phyloP scores from a whole-genome alignment of 2,888 invertebrate species.

The Plagiodera versicolora region DNA sequence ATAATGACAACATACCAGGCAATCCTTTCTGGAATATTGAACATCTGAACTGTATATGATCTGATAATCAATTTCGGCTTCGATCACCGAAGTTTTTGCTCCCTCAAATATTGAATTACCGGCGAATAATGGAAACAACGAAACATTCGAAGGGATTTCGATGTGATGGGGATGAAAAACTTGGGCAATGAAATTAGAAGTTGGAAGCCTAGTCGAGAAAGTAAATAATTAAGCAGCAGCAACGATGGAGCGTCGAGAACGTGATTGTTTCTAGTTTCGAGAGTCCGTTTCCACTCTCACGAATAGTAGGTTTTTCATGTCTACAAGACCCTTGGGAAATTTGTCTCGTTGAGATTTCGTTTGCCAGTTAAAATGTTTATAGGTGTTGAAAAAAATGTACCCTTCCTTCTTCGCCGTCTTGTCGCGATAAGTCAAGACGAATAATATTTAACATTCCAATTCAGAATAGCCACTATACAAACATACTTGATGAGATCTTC shows the following conservation, averaged over 20 bases:
- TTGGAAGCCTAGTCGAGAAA: conserved; percentile 14
- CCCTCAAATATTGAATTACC: background rate
- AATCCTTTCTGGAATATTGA: no score
- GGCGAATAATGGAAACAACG: background rate
- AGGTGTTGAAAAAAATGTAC: conserved; percentile 28
- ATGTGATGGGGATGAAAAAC: conserved; percentile 4
- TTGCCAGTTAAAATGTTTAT: conserved; percentile 39
- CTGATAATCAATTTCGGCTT: no score
- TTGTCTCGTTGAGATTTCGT: conserved; percentile 37
- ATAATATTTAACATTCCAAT: no score
- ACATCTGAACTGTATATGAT: no score
- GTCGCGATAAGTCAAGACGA: no score
- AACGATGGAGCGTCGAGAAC: conserved; percentile 19
- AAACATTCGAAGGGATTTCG: background rate
- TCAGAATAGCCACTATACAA: no score
- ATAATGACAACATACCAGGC: no score
- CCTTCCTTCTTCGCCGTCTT: no score
- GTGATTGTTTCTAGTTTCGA: conserved; percentile 38
- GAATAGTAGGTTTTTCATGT: conserved; percentile 30
- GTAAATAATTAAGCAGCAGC: conserved; percentile 36
- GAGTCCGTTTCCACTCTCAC: conserved; percentile 39
- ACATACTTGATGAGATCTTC: no score
- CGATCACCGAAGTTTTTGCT: background rate
- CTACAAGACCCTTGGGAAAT: conserved; percentile 37
- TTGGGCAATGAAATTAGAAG: conserved; percentile 15